Conservation (phyloP, 2,888 invertebrate species). For the Lithosia quadra region DNA sequence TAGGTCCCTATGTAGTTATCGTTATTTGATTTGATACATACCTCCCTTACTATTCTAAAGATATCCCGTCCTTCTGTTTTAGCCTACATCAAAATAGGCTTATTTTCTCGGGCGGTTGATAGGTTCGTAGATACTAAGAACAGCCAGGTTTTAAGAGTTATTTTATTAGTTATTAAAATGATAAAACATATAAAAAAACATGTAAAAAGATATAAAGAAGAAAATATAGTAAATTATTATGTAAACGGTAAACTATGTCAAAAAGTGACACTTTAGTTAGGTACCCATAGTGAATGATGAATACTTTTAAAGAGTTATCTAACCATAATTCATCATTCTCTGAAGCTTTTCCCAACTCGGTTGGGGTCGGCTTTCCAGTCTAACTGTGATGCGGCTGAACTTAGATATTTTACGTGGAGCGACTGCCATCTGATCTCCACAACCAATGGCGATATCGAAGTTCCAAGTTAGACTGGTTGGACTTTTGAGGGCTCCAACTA, state of each 20-base stretch:
- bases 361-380: too few species aligned
- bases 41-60: not conserved
- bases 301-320: not conserved
- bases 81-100: not conserved
- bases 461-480: too few species aligned
- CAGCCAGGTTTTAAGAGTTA: not conserved
- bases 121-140: not conserved
- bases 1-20: too few species aligned
- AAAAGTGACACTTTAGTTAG: not conserved
- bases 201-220: not conserved
- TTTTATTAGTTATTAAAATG: not conserved
- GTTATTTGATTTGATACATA: too few species aligned
- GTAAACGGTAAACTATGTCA: not conserved
- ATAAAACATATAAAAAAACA: not conserved
- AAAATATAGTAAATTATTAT: not conserved
- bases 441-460: too few species aligned
- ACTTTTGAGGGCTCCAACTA: too few species aligned
- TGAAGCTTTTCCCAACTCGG: too few species aligned
- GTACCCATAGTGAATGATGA: not conserved
- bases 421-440: too few species aligned
- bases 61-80: not conserved
- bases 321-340: too few species aligned
- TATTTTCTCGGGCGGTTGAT: not conserved
- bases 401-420: too few species aligned
- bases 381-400: too few species aligned